Percentiles rank a stretch among this genome's conserved stretches.
Evolutionary conservation across 2,113 vertebrate species (phyloP).

Genomic region (Corythoichthys haematopterus): DNA sequence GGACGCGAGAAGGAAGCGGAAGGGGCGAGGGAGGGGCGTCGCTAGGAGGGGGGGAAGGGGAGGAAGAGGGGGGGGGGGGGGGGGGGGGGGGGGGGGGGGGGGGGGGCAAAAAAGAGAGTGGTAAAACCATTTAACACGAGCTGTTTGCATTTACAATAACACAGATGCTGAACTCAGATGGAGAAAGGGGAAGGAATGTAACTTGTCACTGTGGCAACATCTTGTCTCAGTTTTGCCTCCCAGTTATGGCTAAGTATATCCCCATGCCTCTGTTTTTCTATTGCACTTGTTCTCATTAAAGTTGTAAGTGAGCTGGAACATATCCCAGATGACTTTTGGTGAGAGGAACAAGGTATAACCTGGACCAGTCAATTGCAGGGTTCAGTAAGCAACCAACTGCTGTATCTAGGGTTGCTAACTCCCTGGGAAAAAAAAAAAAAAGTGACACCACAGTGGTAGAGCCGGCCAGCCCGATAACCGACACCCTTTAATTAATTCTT

Average conservation of each 20-base stretch:
- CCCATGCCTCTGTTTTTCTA: neutral
- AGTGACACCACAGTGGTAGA: no score
- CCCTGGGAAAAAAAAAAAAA: no score
- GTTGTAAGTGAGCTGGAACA: neutral
- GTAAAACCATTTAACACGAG: neutral
- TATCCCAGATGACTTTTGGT: neutral
- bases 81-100: no score
- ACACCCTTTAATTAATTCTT: no score
- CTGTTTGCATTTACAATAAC: slow-evolving; percentile 1
- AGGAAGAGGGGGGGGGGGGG: no score
- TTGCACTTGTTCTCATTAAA: neutral
- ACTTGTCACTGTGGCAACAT: neutral
- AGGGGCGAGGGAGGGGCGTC: no score
- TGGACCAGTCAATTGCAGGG: no score
- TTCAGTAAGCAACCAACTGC: no score
- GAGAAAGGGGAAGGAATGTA: neutral
- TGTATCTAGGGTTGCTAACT: no score
- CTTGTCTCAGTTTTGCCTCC: neutral
- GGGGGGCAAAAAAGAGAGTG: neutral
- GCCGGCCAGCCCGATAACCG: no score
- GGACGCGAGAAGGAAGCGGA: no score
- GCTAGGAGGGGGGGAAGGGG: no score
- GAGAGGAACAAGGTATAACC: neutral
- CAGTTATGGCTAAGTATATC: neutral
- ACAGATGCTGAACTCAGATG: neutral